Evolutionary conservation across 2,888 invertebrate species (phyloP), one percentile per base, ranked within the genome.

Genomic region (Tridacna crocea): DNA sequence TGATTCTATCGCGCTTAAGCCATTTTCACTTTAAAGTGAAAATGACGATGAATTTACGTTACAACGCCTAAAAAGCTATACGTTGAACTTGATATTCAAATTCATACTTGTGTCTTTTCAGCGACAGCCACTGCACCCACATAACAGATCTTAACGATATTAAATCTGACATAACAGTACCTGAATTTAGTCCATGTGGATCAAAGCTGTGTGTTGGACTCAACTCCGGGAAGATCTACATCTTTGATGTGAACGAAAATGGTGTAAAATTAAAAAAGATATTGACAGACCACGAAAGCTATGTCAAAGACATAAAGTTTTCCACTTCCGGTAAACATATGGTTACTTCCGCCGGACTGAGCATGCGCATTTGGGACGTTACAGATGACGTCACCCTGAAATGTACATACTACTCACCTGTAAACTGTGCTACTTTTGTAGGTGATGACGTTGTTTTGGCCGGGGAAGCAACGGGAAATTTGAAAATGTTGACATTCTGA

Each of bases 361-460:
- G 78, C 66, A 75, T 86, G 82, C 86, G 86, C 76, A 58, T 86
- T 47, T 86, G 86, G 86, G 78, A 86, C 66, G 77, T 84, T 22
- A 72, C 72, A 19, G 51, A 74, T 55, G 75, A 70, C 46, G 58
- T 86, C 17, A 36, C 19, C 4, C 61, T 82, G 55, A 55, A 72
- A 8, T 78, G 83, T 46, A 75, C 77, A 11, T 86, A 82, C 24
- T 86, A 82, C 61, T 77, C 82, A 0, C 83, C 86, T 0, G 83
- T 86, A 2, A 86, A 82, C 58, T 73, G 48, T 22, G 80, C 86
- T 10, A 65, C 68, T 47, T 82, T 82, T 65, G 46, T 82, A 11
- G 66, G 63, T 55, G 83, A 82, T 19, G 70, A 75, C 22, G 46
- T 82, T 1, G 72, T 84, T 10, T 27, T 86, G 19, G 83, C 75